Conservation (phyloP, 2,888 invertebrate species). For the Hermodice carunculata region DNA sequence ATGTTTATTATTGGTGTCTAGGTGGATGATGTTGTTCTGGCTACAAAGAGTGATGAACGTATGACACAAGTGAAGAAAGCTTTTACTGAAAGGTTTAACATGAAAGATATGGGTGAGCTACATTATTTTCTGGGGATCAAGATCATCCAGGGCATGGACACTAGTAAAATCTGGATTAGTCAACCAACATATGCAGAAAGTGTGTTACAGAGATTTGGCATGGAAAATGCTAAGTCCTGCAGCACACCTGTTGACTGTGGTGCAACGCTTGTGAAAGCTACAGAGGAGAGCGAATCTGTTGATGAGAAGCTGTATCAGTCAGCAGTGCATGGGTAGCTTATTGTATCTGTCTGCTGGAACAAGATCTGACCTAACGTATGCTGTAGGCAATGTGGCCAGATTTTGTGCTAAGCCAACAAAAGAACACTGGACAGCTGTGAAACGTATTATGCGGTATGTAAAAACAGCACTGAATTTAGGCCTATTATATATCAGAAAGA, state of each 20-base stretch:
- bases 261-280: not conserved
- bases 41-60: constrained; percentile 17
- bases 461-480: constrained; percentile 11
- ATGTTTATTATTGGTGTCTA: constrained; percentile 27
- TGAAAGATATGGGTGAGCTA: constrained; percentile 30
- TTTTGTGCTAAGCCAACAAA: constrained; percentile 30
- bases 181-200: constrained; percentile 7
- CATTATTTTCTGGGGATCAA: constrained; percentile 22
- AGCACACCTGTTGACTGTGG: constrained; percentile 1
- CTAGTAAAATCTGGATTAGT: constrained; percentile 9
- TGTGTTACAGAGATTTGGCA: constrained; percentile 2
- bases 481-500: not conserved
- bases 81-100: constrained; percentile 21
- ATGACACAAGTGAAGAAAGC: constrained; percentile 7
- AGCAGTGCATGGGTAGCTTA: constrained; percentile 29
- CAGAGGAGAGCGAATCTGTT: not conserved
- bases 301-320: constrained; percentile 8
- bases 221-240: constrained; percentile 6
- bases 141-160: not conserved
- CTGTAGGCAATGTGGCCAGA: constrained; percentile 29
- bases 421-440: constrained; percentile 38
- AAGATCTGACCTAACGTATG: constrained; percentile 36
- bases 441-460: constrained; percentile 23
- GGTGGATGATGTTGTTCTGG: constrained; percentile 27
- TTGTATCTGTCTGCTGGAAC: constrained; percentile 35